Conservation (phyloP, 2,113 vertebrate species). For the Uropsilus gracilis region DNA sequence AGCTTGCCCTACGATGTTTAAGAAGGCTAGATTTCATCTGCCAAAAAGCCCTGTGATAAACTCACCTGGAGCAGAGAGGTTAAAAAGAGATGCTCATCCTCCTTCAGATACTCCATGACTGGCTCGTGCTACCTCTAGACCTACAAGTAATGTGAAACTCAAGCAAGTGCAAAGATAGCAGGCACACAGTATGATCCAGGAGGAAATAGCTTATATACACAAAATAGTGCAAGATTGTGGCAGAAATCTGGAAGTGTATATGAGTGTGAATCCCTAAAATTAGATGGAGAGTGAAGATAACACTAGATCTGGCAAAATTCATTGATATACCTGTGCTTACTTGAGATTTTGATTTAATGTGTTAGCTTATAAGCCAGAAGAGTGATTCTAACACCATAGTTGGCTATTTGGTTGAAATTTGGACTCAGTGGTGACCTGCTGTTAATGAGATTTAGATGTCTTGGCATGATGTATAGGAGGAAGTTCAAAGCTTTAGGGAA, state of each 20-base stretch:
- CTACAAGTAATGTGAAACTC: not conserved
- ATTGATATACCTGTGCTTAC: not conserved
- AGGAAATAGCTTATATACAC: not conserved
- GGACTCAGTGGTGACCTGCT: not conserved
- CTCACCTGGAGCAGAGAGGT: not conserved
- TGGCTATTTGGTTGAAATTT: not conserved
- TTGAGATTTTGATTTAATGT: not conserved
- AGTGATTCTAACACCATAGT: not conserved
- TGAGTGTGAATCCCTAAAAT: not conserved
- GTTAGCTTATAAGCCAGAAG: not conserved
- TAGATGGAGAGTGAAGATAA: not conserved
- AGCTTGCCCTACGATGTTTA: not conserved
- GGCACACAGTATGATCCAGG: not conserved
- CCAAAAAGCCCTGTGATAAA: not conserved
- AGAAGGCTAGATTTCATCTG: not conserved
- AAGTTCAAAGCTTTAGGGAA: not conserved
- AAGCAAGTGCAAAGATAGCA: not conserved
- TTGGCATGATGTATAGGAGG: not conserved
- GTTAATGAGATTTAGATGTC: not conserved
- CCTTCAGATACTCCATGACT: not conserved
- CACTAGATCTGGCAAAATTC: not conserved
- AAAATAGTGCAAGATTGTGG: not conserved
- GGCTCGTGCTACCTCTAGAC: not conserved
- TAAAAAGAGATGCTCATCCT: not conserved
- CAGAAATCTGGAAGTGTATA: not conserved